Base-by-base conservation (phyloP, 2,888 invertebrate species). In the Mythimna lalbum region DNA sequence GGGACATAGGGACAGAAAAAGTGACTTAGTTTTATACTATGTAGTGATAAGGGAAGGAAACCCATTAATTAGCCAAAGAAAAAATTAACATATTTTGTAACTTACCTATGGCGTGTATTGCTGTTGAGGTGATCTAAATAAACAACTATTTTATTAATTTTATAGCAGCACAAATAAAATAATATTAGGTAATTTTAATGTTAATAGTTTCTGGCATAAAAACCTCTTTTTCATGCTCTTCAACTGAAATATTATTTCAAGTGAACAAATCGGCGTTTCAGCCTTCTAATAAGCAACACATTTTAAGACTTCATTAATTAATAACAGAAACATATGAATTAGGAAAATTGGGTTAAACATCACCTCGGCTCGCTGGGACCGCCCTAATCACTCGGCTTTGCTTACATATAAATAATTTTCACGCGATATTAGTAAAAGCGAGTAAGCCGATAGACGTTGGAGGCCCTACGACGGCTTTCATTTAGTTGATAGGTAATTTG, bases 401-500 rank as follows among this genome's bases (percentile, higher is more conserved):
- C 82, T 83, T 82, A 85, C 81, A 87, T 83, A 84, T 83, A 87
- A 87, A 87, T 87, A 89, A 90, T 89, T 88, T 89, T 86, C 83
- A 87, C 85, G 78, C 85, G 79, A 81, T 85, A 86, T 83, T 86
- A 87, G 77, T 81, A 78, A 85, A 87, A 89, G 81, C 83, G 80
- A 78, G 86, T 89, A 91, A 91, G 87, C 88, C 86, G 90, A 90
- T 90, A 89, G 86, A 85, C 78, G 81, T 71, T 73, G 80, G 90
- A 92, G 87, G 88, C 91, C 91, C 76, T 90, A 89, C 81, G 82
- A 89, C 47, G 76, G 82, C 90, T 91, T 93, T 91, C 92, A 93
- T 93, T 92, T 93, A 79, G 93, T 90, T 92, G 92, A 92, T 93
- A 93, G 92, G 91, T 93, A 93, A 93, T 94, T 93, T 92, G 87